Evolutionary conservation across 2,888 invertebrate species (phyloP).

Genomic region (Gymnosoma rotundatum): DNA sequence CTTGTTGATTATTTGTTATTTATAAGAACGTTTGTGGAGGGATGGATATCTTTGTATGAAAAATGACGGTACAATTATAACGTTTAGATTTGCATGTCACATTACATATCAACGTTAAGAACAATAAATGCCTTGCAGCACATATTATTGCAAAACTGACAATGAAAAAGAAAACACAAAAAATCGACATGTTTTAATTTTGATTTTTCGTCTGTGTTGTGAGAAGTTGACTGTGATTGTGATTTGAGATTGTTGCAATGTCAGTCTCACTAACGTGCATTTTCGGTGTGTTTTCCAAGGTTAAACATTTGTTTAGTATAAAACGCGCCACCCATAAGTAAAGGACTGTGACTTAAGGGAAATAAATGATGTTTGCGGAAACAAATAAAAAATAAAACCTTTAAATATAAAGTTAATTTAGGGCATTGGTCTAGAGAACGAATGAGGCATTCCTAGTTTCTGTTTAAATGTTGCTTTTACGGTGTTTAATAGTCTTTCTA

Average conservation of each 20-base stretch:
- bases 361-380: slow-evolving; percentile 39
- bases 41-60: too few species aligned
- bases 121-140: neutral
- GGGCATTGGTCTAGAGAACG: slow-evolving; percentile 72
- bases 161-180: slow-evolving; percentile 3
- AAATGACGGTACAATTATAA: too few species aligned
- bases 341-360: slow-evolving; percentile 65
- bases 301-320: slow-evolving; percentile 71
- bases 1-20: too few species aligned
- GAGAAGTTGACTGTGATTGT: slow-evolving; percentile 32
- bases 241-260: slow-evolving; percentile 40
- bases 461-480: slow-evolving; percentile 65
- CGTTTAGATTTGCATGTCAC: too few species aligned
- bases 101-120: too few species aligned
- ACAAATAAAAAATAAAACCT: slow-evolving; percentile 1
- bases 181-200: slow-evolving; percentile 32
- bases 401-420: slow-evolving; percentile 65
- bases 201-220: slow-evolving; percentile 46
- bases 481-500: slow-evolving; percentile 29
- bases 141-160: neutral
- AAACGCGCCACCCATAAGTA: slow-evolving; percentile 61
- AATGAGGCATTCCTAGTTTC: slow-evolving; percentile 52
- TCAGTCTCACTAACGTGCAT: slow-evolving; percentile 26
- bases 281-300: slow-evolving; percentile 67
- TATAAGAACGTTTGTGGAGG: too few species aligned